Base-by-base conservation (phyloP, 2,888 invertebrate species). In the Ichneumoninae sp. region DNA sequence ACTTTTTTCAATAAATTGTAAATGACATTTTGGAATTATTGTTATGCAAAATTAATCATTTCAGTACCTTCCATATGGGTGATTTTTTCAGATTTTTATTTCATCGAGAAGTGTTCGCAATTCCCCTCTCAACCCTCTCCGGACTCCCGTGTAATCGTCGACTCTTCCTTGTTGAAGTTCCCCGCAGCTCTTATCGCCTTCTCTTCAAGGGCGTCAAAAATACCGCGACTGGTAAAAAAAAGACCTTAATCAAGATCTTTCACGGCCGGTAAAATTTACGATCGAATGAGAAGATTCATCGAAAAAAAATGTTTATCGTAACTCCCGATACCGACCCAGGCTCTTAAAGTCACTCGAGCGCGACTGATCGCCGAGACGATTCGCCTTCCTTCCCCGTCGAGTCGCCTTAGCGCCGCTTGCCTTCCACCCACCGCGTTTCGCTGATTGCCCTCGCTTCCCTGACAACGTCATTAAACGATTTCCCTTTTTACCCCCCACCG, bases 401-500 rank as follows among this genome's bases (percentile, higher is more conserved):
- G 40, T n/a, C 44, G 7, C 44, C 36, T 22, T 19, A 13, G 8
- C 22, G 57, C 13, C 26, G 4, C 3, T 0, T 5, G 26, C 19
- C 26, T n/a, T 54, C 3, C 19, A 8, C 7, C 36, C 66, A 19
- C 8, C n/a, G 19, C 7, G 19, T 8, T 26, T 13, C n/a, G 1
- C 36, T 7, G 33, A n/a, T 33, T 13, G 8, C 13, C 33, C 54
- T 22, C 36, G 3, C 36, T 54, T 13, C 33, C n/a, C 78, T 5
- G 70, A 78, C 60, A 62, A 70, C 71, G 52, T 62, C 71, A 71
- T 78, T 26, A 33, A 16, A 70, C 62, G 62, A 50, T 50, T 71
- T 50, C n/a, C 62, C 62, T 79, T 65, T 62, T 54, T 13, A 50
- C 7, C 44, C 47, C 10, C 6, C 19, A 26, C 54, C 19, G 19